Base-by-base conservation (phyloP, 1,140 invertebrate genomes). In the Magallana ariakensis region DNA sequence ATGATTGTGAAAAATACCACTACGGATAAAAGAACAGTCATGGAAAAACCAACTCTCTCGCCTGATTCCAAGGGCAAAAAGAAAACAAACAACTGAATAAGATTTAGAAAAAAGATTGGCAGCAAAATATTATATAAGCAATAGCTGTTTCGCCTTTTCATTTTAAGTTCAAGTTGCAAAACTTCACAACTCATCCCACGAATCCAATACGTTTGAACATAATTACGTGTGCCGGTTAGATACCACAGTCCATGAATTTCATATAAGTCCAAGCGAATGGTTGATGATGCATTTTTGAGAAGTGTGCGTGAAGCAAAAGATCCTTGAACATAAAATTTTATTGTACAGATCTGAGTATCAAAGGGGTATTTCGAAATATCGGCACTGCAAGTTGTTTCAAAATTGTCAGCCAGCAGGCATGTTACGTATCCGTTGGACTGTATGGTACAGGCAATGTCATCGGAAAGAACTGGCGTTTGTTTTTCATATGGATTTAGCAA, bases 1-100 rank as follows among this genome's bases (percentile, higher is more conserved):
- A 96, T 95, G 83, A 95, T 94, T 54, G 95, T 91, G 93, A 96
- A 95, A 91, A 96, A 96, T 22, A 96, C 95, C 66, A 95, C 95
- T 87, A 96, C 95, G 1, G 96, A 94, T 4, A 96, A 92, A 7
- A 96, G 93, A 16, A 96, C 95, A 6, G 96, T 96, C 22, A 96
- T 92, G 46, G 95, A 95, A 19, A 96, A 94, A 7, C 95, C 94
- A 22, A 96, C 95, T 88, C 96, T 95, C 90, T 96, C 96, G 0
- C 96, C 95, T 5, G 94, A 94, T 83, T 96, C 95, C 0, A 95
- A 94, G 6, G 96, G 96, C 54, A 96, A 90, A 85, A 95, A 94
- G 93, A 96, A 96, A 19, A 95, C 95, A 2, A 96, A 92, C 13
- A 96, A 92, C 8, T 95, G 95, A 4, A 96, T 91, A 0, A 93